Conservation (phyloP, 2,113 vertebrate species). For the Recurvirostra avosetta region DNA sequence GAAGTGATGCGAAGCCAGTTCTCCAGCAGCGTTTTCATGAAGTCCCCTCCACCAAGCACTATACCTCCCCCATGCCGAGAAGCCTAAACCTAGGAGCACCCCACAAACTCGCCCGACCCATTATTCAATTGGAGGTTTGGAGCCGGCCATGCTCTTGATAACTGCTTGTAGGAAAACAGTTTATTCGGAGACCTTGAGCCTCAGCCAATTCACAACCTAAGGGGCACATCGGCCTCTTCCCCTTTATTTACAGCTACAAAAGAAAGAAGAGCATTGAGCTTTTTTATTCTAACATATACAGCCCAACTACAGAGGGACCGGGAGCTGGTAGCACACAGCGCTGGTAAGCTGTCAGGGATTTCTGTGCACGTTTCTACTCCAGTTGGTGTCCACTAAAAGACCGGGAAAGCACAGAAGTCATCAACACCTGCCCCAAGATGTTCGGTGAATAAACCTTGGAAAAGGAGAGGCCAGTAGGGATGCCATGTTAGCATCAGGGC, state of each 20-base stretch:
- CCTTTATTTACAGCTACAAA: background rate
- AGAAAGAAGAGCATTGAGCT: background rate
- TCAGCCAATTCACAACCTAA: background rate
- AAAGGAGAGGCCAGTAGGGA: background rate
- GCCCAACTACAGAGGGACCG: background rate
- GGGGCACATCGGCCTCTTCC: background rate
- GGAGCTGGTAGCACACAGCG: background rate
- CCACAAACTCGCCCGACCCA: background rate
- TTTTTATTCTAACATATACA: background rate
- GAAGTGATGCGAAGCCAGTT: background rate
- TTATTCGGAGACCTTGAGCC: constrained; percentile 1
- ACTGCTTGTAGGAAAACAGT: background rate
- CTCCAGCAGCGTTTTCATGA: background rate
- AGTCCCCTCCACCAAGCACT: background rate
- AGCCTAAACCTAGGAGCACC: background rate
- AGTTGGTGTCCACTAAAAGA: background rate
- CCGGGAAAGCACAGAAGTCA: background rate
- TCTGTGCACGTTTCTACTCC: background rate
- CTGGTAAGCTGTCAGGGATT: background rate
- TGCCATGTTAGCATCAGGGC: background rate
- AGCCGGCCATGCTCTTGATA: background rate
- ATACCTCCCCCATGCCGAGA: background rate
- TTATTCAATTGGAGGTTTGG: background rate
- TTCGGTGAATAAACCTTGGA: background rate
- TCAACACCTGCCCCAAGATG: background rate